Base-by-base conservation (phyloP, 2,113 vertebrate genomes). In the Rhea americana region DNA sequence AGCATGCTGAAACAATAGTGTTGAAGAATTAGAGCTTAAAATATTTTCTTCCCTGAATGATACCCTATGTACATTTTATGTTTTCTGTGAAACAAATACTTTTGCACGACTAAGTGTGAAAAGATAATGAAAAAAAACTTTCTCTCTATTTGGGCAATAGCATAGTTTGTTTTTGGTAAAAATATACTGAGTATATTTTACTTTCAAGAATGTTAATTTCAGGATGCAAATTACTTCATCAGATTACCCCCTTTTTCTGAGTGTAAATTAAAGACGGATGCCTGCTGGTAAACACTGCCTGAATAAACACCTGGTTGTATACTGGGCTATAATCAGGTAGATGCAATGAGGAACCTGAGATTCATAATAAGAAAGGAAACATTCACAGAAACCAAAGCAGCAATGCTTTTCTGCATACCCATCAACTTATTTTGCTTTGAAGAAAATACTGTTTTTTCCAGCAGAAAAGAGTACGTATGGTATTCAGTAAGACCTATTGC, bases 1-100 rank as follows among this genome's bases (percentile, higher is more conserved):
- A 82, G 28, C 89, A 95, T 96, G 92, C 91, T 97, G 94, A 92
- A 97, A 96, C 86, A 95, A 96, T 93, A 94, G 66, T 93, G 96
- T 86, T 95, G 72, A 94, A 96, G 96, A 97, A 97, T 96, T 95
- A 98, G 75, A 89, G 92, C 90, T 97, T 83, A 94, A 97, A 89
- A 86, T 96, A 93, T 97, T 97, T 97, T 96, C 82, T 92, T 96
- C 74, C 72, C 87, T 90, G 85, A 93, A 79, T 82, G 37, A 48
- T 79, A 91, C 19, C 71, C 39, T 85, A 61, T 75, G 80, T 66
- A 77, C 85, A 74, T 81, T 87, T 88, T 79, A 65, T 87, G 93
- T 82, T 89, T 32, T 62, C 7, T 75, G 45, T 90, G 78, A 91
- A 80, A n/a, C 61, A 94, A 89, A 63, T 12, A 88, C 66, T 91